These are phyloP conservation scores for Parazoanthus swiftii DNA, from an alignment of 92 coral and sea anemone species.

Conservation along the genomic window DNA sequence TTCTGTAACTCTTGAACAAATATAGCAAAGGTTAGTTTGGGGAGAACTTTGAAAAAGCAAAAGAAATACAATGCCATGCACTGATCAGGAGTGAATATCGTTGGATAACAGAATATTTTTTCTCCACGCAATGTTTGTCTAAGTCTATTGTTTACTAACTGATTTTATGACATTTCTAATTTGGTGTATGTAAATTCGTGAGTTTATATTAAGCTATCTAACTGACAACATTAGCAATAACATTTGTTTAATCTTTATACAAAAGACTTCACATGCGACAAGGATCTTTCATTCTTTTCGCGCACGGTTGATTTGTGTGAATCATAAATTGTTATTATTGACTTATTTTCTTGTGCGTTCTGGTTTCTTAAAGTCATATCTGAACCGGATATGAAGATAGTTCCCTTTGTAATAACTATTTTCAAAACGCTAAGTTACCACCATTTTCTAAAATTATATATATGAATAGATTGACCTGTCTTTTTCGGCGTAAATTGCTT, in stretches of 20 bases:
- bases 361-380: background rate
- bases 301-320: background rate
- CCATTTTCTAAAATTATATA: too few species aligned
- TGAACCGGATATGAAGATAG: too few species aligned
- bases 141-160: background rate
- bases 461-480: background rate
- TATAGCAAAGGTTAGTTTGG: background rate
- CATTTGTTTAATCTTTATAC: background rate
- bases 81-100: background rate
- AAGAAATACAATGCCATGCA: too few species aligned
- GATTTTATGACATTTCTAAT: background rate
- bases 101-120: background rate
- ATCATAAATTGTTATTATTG: background rate
- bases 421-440: background rate
- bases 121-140: background rate
- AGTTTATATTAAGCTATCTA: background rate
- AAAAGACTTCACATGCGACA: conserved; percentile 6
- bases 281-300: background rate
- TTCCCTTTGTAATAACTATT: background rate
- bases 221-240: conserved; percentile 9
- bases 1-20: background rate
- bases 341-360: background rate
- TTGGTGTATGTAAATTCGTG: background rate
- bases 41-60: background rate
- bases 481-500: background rate